Evolutionary conservation across 2,797 vertebrate genomes (phyloP), one percentile per base, ranked within the genome.

Genomic region (Pseudochromis fuscus): DNA sequence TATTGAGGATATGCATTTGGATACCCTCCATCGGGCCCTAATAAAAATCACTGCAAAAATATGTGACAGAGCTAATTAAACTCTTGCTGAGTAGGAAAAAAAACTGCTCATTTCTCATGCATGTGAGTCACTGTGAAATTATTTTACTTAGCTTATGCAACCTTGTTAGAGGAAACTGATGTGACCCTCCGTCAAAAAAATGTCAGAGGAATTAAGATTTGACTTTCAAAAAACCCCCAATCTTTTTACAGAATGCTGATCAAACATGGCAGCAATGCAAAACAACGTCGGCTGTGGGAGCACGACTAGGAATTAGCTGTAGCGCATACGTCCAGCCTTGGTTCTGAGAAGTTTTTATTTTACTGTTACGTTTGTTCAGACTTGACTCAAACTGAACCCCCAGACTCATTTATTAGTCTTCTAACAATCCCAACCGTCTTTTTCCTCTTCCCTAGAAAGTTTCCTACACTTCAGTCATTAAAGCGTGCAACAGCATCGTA

Each of bases 1-100:
- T 60, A 68, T 58, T 64, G 52, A 59, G 71, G 62, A 67, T 63
- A 66, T 46, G 23, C 21, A 62, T 79, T 77, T 61, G 10, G 57
- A 79, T 70, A 7, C 56, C 23, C 70, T 84, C 77, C 58, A 70
- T 11, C 57, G 44, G 37, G 51, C 27, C 52, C 31, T 45, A 69
- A 44, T 77, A 51, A 70, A 77, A 83, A 66, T 51, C 33, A 60
- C 35, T 21, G 49, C 19, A 75, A 72, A n/a, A 81, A 85, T 67
- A 76, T 64, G 69, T 65, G 68, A 82, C 80, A 69, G 45, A 28
- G 51, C 72, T 82, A 83, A 89, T 86, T 87, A 83, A 90, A 86
- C 21, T 77, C 42, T 30, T 27, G 42, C 50, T 37, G 49, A 5
- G 24, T 19, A 2, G n/a, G 60, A 46, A 25, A 46, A 40, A 25